A percentile compares a stretch with the other conserved stretches of the same genome.
These are phyloP conservation scores for Australoheros facetus DNA, from an alignment of 2,797 vertebrate species.

Conservation along the genomic window DNA sequence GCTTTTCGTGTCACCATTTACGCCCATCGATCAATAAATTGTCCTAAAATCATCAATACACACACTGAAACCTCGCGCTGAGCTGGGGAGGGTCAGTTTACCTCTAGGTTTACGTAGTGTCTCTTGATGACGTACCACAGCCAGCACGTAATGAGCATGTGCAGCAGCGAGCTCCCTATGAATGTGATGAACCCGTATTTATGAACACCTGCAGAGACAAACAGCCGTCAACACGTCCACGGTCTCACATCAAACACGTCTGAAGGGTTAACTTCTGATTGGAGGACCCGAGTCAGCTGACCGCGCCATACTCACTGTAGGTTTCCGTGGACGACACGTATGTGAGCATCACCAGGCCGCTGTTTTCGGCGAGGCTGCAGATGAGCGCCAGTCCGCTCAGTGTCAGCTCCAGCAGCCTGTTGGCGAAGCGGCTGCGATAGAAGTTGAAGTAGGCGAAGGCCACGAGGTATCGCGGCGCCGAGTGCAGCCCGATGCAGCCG, in stretches of 20 bases:
- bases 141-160: constrained; percentile 90
- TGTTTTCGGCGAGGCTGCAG: constrained; percentile 85
- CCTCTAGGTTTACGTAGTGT: constrained; percentile 85
- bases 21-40: too few species aligned
- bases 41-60: too few species aligned
- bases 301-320: constrained; percentile 77
- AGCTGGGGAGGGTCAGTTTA: constrained; percentile 20
- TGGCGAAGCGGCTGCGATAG: constrained; percentile 81
- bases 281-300: neutral
- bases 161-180: constrained; percentile 83
- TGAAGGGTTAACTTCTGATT: neutral
- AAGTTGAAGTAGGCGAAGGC: constrained; percentile 86
- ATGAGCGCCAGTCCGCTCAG: constrained; percentile 80
- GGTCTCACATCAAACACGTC: neutral
- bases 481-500: constrained; percentile 90
- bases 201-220: constrained; percentile 84
- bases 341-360: constrained; percentile 89
- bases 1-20: too few species aligned
- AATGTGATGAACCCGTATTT: constrained; percentile 89
- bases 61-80: fast-evolving
- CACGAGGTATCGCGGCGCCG: constrained; percentile 88
- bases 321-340: constrained; percentile 93
- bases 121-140: constrained; percentile 89
- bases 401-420: constrained; percentile 72
- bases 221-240: neutral